A percentile compares a stretch with the other conserved stretches of the same genome.
Evolutionary conservation across 2,113 vertebrate species (phyloP).

Genomic region (Ptyas mucosa): DNA sequence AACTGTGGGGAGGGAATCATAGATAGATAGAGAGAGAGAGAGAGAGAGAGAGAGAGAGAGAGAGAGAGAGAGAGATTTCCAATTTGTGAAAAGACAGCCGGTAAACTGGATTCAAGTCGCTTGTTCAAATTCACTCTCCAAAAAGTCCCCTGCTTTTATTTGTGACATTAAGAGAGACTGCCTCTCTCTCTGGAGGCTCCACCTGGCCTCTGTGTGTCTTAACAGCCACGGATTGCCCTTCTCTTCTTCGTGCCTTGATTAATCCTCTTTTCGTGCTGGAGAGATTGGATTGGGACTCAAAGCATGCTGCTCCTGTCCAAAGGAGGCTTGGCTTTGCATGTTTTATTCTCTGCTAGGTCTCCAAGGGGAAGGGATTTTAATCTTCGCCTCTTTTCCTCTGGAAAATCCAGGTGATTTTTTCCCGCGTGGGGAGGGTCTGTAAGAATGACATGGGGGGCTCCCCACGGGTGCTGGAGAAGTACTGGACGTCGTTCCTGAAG

Average conservation of each 20-base stretch:
- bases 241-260: neutral
- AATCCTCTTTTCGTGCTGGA: neutral
- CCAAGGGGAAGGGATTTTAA: too few relatives aligned
- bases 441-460: slow-evolving; percentile 95
- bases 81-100: neutral
- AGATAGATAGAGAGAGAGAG: too few relatives aligned
- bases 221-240: neutral
- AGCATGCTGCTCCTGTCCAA: neutral
- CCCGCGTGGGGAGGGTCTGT: slow-evolving; percentile 89
- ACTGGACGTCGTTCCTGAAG: slow-evolving; percentile 97
- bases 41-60: too few relatives aligned
- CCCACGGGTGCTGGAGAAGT: slow-evolving; percentile 87
- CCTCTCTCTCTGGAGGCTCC: neutral
- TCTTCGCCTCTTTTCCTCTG: neutral
- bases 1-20: neutral
- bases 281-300: neutral
- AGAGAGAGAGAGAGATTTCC: too few relatives aligned
- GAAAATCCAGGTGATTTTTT: slow-evolving; percentile 82
- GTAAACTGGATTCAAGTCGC: neutral
- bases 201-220: neutral
- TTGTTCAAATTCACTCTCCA: neutral
- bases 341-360: neutral
- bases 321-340: neutral
- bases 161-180: neutral
- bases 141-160: neutral